These are phyloP conservation scores for Baccha elongata DNA, from an alignment of 2,888 invertebrate species.

Conservation along the genomic window DNA sequence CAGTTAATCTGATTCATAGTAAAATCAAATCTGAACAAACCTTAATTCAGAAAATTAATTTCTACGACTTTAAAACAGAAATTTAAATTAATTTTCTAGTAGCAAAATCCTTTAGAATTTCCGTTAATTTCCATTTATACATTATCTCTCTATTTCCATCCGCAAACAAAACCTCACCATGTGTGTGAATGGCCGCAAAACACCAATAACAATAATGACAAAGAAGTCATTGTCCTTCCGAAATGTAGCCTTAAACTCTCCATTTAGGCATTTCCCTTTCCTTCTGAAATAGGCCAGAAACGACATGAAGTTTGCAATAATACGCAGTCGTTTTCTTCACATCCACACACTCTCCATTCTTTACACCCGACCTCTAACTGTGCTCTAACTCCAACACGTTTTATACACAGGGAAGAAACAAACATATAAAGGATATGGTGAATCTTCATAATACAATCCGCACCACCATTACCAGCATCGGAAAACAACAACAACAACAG, in stretches of 20 bases:
- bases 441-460: conserved; percentile 31
- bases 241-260: conserved; percentile 54
- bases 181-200: conserved; percentile 58
- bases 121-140: conserved; percentile 33
- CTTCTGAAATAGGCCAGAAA: conserved; percentile 26
- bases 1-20: background rate
- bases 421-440: conserved; percentile 6
- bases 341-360: background rate
- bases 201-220: conserved; percentile 56
- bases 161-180: conserved; percentile 28
- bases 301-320: conserved; percentile 49
- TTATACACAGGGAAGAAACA: background rate
- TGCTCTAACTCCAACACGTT: conserved; percentile 19
- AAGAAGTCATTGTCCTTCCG: conserved; percentile 67
- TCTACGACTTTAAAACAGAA: background rate
- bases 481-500: conserved; percentile 57
- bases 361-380: background rate
- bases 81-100: background rate
- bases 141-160: conserved; percentile 7
- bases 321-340: conserved; percentile 48
- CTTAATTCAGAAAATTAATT: background rate
- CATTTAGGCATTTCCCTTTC: conserved; percentile 43
- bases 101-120: conserved; percentile 24
- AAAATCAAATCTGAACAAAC: too few species aligned
- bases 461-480: conserved; percentile 10